phyloP scores from a whole-genome alignment of 2,888 invertebrate species.

The Agrochola lota region DNA sequence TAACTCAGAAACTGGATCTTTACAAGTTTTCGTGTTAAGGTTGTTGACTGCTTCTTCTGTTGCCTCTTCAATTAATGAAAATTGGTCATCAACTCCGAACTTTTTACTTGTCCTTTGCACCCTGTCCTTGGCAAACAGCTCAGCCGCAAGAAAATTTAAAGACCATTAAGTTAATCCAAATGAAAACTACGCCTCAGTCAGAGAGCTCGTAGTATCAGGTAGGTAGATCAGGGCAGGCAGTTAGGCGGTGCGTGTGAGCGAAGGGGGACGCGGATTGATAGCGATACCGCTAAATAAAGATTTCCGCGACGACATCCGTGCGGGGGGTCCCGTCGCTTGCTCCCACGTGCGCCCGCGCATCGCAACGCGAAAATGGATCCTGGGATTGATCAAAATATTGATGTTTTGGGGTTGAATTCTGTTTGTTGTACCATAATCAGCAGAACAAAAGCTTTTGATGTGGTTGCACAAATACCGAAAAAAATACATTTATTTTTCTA shows the following conservation, averaged over 20 bases:
- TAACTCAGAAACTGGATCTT: too few relatives aligned
- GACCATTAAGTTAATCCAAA: not conserved
- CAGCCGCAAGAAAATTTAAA: not conserved
- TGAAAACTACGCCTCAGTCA: not conserved
- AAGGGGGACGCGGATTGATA: conserved; percentile 82
- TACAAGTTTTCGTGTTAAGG: too few relatives aligned
- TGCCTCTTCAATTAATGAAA: not conserved
- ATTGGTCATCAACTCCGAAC: not conserved
- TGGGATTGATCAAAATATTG: conserved; percentile 18
- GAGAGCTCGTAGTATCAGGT: conserved; percentile 6
- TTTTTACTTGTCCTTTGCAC: not conserved
- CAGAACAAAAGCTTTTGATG: not conserved
- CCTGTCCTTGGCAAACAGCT: not conserved
- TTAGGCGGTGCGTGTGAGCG: conserved; percentile 83
- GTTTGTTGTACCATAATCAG: not conserved
- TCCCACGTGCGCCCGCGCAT: conserved; percentile 66
- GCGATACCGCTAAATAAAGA: conserved; percentile 89
- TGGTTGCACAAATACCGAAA: not conserved
- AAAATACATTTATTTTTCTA: too few relatives aligned
- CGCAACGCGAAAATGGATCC: conserved; percentile 45
- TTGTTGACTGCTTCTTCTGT: too few relatives aligned
- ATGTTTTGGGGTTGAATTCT: not conserved
- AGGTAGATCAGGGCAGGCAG: conserved; percentile 53
- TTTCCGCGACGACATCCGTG: conserved; percentile 88
- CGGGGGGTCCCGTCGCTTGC: conserved; percentile 72